Evolutionary conservation across 2,888 invertebrate species (phyloP), one percentile per base, ranked within the genome.

Genomic region (Parnassius mnemosyne): DNA sequence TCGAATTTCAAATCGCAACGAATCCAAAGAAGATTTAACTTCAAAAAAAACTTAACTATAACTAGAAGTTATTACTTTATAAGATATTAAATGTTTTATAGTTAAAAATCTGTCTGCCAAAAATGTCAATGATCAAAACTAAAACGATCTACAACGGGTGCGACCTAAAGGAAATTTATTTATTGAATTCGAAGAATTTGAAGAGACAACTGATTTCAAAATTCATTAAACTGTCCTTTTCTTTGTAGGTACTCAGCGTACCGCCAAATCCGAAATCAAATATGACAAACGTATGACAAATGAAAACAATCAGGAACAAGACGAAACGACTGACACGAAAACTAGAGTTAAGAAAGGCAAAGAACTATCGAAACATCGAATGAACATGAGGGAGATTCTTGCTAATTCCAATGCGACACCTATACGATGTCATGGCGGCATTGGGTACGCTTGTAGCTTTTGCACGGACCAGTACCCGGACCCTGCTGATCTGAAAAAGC

Each of bases 361-460:
- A 13, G 76, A 75, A 60, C 62, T 74, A 16, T 63, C 68, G n/a
- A 82, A 82, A 64, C 84, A 83, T 57, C 68, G 73, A 20, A 67
- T 67, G 52, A 86, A 86, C 60, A 68, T 82, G 41, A 69, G 69
- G 63, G 74, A 72, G 46, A 76, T 87, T 20, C 61, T 86, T 2
- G 61, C 67, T n/a, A 71, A 74, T 66, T 78, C 85, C 0, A 86
- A 84, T 57, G 85, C 85, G 0, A 85, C 85, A 2, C 85, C 86
- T 0, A 79, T 87, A 20, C 69, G 77, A 41, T 71, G 71, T 49
- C 75, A 71, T 58, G 73, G 72, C 0, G 80, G 77, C 16, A 52
- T 73, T 10, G 83, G 82, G 0, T 87, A 80, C 64, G 71, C 68
- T 0, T 87, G 87, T 59, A 75, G 73, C 42, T 85, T 78, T 64